These are phyloP conservation scores for Altica lythri DNA, from an alignment of 2,888 invertebrate species.

Conservation along the genomic window DNA sequence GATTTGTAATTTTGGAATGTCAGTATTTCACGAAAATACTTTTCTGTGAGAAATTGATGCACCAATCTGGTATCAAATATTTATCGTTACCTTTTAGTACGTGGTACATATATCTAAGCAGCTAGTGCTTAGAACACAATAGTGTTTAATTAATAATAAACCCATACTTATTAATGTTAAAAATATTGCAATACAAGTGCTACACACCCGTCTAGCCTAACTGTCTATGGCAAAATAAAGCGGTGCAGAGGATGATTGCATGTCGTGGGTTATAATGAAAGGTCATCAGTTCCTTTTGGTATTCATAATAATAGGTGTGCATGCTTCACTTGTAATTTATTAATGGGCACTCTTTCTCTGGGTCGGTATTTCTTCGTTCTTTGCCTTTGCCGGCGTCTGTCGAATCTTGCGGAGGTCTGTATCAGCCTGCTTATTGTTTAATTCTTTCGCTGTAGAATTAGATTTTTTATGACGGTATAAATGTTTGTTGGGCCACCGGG, in stretches of 20 bases:
- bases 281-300: slow-evolving; percentile 24
- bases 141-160: too few species aligned
- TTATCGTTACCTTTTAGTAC: too few species aligned
- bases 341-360: slow-evolving; percentile 21
- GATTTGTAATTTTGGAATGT: too few species aligned
- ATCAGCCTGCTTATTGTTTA: slow-evolving; percentile 14
- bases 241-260: slow-evolving; percentile 18
- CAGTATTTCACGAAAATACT: too few species aligned
- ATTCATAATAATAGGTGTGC: slow-evolving; percentile 24
- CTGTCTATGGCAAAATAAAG: slow-evolving; percentile 12
- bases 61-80: too few species aligned
- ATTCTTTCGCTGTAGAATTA: slow-evolving; percentile 11
- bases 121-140: too few species aligned
- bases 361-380: slow-evolving; percentile 14
- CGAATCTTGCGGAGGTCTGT: slow-evolving; percentile 14
- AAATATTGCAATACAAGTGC: background rate
- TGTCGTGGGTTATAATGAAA: slow-evolving; percentile 21
- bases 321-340: slow-evolving; percentile 25
- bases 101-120: too few species aligned
- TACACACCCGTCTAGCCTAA: background rate
- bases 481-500: slow-evolving; percentile 13
- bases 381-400: slow-evolving; percentile 21
- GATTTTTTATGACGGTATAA: slow-evolving; percentile 12
- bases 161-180: background rate
- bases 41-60: too few species aligned